Conservation (phyloP, 1,140 invertebrate genomes). For the Bombus affinis region DNA sequence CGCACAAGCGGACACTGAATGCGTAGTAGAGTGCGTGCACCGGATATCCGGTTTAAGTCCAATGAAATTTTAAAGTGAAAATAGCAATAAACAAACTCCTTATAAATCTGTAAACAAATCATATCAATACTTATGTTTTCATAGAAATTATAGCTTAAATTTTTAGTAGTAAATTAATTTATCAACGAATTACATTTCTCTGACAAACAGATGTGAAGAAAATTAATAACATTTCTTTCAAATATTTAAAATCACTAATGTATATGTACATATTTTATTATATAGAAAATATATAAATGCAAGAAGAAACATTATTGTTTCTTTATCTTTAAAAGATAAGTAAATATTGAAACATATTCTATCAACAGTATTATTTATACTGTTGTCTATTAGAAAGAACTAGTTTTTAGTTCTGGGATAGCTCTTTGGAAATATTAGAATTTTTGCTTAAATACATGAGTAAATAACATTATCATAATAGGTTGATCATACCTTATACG, state of each 20-base stretch:
- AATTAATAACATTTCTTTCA: neutral
- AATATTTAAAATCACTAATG: neutral
- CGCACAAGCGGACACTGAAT: no score
- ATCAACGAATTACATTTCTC: neutral
- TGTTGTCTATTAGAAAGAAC: no score
- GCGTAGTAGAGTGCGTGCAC: slow-evolving; percentile 27
- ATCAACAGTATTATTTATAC: neutral
- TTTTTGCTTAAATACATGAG: neutral
- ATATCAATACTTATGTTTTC: neutral
- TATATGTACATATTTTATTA: neutral
- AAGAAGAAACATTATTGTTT: neutral
- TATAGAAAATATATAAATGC: neutral
- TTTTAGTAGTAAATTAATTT: neutral
- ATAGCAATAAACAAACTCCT: slow-evolving; percentile 9
- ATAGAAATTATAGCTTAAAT: neutral
- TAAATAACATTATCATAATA: neutral
- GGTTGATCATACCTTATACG: neutral
- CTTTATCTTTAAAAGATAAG: neutral
- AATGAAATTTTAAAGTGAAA: slow-evolving; percentile 22
- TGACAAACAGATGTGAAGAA: neutral
- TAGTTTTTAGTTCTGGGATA: neutral
- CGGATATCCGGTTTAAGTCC: slow-evolving; percentile 53
- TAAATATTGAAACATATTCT: neutral
- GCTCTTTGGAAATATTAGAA: neutral
- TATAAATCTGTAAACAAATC: neutral